phyloP scores from a whole-genome alignment of 2,888 invertebrate genomes.

The Cerceris ruficornis region DNA sequence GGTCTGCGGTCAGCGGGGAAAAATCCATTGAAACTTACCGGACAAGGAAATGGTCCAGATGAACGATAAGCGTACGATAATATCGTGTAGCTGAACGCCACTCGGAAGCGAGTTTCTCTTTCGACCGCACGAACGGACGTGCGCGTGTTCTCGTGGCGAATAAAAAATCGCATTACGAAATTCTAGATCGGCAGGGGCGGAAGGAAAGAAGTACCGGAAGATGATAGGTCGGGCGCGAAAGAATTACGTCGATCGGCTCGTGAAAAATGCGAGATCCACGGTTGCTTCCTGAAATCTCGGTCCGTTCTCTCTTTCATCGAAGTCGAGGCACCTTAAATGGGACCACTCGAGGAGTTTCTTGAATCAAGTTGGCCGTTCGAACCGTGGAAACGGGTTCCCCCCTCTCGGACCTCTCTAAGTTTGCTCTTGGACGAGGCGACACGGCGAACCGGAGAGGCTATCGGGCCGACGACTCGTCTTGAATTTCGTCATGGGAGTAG shows the following conservation, averaged over 20 bases:
- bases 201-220: too few relatives aligned
- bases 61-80: slow-evolving; percentile 46
- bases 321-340: slow-evolving; percentile 52
- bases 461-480: slow-evolving; percentile 65
- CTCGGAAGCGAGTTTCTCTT: background rate
- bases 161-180: background rate
- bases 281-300: background rate
- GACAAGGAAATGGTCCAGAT: slow-evolving; percentile 63
- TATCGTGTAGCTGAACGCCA: slow-evolving; percentile 32
- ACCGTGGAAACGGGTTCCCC: slow-evolving; percentile 57
- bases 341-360: slow-evolving; percentile 63
- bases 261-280: too few relatives aligned
- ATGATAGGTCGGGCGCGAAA: background rate
- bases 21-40: slow-evolving; percentile 42
- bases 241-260: background rate
- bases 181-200: background rate
- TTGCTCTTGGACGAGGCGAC: slow-evolving; percentile 56
- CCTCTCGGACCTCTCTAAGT: slow-evolving; percentile 36
- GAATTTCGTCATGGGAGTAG: slow-evolving; percentile 75
- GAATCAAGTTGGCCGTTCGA: slow-evolving; percentile 58
- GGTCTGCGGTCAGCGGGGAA: slow-evolving; percentile 35
- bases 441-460: slow-evolving; percentile 49
- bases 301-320: slow-evolving; percentile 6
- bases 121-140: too few relatives aligned
- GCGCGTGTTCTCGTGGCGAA: background rate